Percentiles rank a stretch among this genome's conserved stretches.
These are phyloP conservation scores for Leucania comma DNA, from an alignment of 2,888 invertebrate species.

Conservation along the genomic window DNA sequence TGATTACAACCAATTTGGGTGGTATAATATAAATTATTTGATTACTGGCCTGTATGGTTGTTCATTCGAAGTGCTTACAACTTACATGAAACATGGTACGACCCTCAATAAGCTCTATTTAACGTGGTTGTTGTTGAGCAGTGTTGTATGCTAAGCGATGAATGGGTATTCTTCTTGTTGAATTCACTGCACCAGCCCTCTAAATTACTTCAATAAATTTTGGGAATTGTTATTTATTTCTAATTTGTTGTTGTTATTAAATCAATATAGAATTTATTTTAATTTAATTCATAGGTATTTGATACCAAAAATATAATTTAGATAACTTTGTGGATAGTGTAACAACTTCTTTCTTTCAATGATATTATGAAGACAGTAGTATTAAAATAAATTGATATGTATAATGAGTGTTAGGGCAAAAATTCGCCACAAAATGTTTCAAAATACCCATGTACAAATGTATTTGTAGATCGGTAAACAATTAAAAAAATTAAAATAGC, in stretches of 20 bases:
- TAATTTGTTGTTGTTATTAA: conserved; percentile 58
- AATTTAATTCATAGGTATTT: conserved; percentile 66
- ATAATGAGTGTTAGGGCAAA: conserved; percentile 86
- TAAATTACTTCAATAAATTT: conserved; percentile 25
- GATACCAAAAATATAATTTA: conserved; percentile 66
- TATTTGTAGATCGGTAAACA: conserved; percentile 86
- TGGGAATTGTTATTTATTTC: conserved; percentile 45
- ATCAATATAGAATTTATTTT: conserved; percentile 57
- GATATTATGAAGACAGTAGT: conserved; percentile 61
- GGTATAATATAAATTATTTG: no score
- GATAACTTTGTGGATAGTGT: conserved; percentile 32
- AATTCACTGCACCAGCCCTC: conserved; percentile 8
- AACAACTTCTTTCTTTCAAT: conserved; percentile 49
- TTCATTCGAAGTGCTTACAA: background rate
- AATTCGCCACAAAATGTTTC: conserved; percentile 81
- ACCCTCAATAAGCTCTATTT: background rate
- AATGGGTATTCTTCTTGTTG: background rate
- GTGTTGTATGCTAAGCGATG: background rate
- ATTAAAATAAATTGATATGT: conserved; percentile 75
- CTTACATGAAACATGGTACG: background rate
- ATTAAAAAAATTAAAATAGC: conserved; percentile 71
- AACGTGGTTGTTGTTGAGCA: background rate
- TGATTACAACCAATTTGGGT: no score
- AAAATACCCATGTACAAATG: conserved; percentile 86
- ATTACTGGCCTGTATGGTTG: background rate